Base-by-base conservation (phyloP, 2,113 vertebrate genomes). In the Cettia cetti region DNA sequence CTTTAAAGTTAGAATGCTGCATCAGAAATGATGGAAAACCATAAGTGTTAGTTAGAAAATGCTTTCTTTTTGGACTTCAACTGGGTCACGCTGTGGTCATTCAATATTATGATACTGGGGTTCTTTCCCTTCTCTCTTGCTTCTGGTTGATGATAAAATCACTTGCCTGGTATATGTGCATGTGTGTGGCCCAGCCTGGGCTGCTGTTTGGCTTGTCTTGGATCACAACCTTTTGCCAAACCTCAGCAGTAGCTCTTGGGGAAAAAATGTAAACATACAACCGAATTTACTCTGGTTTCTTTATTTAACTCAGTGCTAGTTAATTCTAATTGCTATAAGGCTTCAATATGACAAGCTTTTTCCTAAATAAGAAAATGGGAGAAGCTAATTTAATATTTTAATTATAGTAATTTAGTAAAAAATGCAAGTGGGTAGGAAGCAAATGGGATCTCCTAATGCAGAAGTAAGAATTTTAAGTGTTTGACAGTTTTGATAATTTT, bases 221-320 rank as follows among this genome's bases (percentile, higher is more conserved):
- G 76, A 96, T 95, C 65, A 17, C 61, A 56, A 92, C 83, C 91
- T 96, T 90, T 95, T 97, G 96, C 96, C 95, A 96, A 96, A 93
- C 95, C 96, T 97, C 96, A 97, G 92, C 90, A 84, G 54, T 75
- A 70, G 70, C 68, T 95, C 91, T 86, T 85, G 68, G 45, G 71
- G 59, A 85, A 92, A 90, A 94, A 84, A 91, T 92, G 92, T 95
- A 97, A 97, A 97, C 90, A 96, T 78, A 57, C 31, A 91, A 96
- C 94, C 85, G 89, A 93, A 93, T 89, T 92, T 96, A 57, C 52
- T 61, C 78, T 92, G 64, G 49, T 87, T 97, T 87, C 94, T 89
- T 96, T 95, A 90, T 96, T 94, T 97, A 93, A 82, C 53, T 93
- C 26, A 24, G 20, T 82, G 63, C 33, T 72, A 94, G 27, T 35